Conservation (phyloP, 2,888 invertebrate genomes). For the Ommatoiulus sabulosus region DNA sequence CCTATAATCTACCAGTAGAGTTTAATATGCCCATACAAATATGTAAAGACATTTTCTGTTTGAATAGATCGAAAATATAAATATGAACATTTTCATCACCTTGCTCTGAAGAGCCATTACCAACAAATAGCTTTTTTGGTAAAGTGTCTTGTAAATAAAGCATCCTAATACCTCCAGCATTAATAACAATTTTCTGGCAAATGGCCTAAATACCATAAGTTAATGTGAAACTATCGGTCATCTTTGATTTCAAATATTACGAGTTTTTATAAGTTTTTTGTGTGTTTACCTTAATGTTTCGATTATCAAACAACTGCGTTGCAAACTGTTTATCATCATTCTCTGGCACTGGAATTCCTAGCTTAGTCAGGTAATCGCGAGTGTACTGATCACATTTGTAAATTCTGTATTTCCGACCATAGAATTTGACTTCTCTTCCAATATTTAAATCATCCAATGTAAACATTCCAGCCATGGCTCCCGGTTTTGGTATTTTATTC, state of each 20-base stretch:
- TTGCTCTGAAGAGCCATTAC: no score
- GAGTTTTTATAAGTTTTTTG: not conserved
- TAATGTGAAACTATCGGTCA: no score
- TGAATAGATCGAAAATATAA: not conserved
- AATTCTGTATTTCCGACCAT: slow-evolving; percentile 84
- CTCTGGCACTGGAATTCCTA: slow-evolving; percentile 79
- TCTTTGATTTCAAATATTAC: no score
- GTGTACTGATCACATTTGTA: slow-evolving; percentile 87
- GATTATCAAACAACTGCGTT: not conserved
- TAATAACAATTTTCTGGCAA: no score
- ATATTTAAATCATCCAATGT: slow-evolving; percentile 85
- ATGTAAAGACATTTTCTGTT: not conserved
- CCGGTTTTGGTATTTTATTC: slow-evolving; percentile 82
- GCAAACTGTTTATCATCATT: not conserved
- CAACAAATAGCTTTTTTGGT: no score
- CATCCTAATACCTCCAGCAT: no score
- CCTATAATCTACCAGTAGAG: not conserved
- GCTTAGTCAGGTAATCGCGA: slow-evolving; percentile 82
- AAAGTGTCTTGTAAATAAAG: no score
- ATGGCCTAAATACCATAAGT: no score
- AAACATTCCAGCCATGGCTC: slow-evolving; percentile 71
- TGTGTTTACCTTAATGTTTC: not conserved
- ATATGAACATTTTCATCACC: not conserved
- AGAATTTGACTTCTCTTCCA: slow-evolving; percentile 82
- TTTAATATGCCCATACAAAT: no score